phyloP scores from a whole-genome alignment of 2,888 invertebrate species.

The Agonopterix heracliana region DNA sequence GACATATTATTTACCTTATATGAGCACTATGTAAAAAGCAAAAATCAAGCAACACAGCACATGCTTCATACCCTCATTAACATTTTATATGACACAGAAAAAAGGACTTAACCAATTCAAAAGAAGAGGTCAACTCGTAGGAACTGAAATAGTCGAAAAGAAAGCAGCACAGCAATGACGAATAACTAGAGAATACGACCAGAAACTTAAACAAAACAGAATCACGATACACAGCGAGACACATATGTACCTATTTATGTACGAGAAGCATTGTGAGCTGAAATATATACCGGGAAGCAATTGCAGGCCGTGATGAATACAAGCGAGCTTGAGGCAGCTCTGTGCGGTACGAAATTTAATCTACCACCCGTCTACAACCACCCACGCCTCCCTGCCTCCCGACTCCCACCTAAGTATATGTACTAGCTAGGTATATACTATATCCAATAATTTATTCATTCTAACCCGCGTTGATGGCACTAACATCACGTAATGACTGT shows the following conservation, averaged over 20 bases:
- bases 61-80: too few relatives aligned
- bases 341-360: slow-evolving; percentile 69
- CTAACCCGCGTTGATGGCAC: slow-evolving; percentile 31
- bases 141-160: too few relatives aligned
- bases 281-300: slow-evolving; percentile 48
- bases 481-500: slow-evolving; percentile 21
- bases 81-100: too few relatives aligned
- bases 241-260: not conserved
- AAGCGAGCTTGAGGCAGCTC: slow-evolving; percentile 51
- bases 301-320: slow-evolving; percentile 65
- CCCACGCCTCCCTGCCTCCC: slow-evolving; percentile 32
- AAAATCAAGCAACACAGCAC: too few relatives aligned
- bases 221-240: too few relatives aligned
- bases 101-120: too few relatives aligned
- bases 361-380: slow-evolving; percentile 60
- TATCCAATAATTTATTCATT: slow-evolving; percentile 53
- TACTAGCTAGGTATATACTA: slow-evolving; percentile 22
- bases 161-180: too few relatives aligned
- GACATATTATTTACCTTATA: too few relatives aligned
- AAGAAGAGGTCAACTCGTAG: too few relatives aligned
- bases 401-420: slow-evolving; percentile 17
- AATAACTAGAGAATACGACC: too few relatives aligned
- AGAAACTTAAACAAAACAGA: too few relatives aligned
- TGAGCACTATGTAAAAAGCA: too few relatives aligned
- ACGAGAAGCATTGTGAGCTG: slow-evolving; percentile 23